These are phyloP conservation scores for Caradrina clavipalpis DNA, from an alignment of 2,888 invertebrate genomes.

Conservation along the genomic window DNA sequence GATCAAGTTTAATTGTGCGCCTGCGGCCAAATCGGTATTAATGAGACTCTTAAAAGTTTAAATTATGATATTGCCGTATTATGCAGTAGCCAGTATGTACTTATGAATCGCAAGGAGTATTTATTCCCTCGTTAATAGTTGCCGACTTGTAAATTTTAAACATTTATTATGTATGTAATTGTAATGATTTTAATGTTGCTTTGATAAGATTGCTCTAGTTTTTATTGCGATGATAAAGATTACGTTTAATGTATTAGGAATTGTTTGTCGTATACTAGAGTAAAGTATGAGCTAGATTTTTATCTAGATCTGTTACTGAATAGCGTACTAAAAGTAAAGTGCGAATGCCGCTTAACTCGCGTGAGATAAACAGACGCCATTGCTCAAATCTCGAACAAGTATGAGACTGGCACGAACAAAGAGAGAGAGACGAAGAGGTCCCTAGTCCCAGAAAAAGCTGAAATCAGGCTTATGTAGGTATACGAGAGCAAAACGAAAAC, in stretches of 20 bases:
- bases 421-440: too few relatives aligned
- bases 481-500: too few relatives aligned
- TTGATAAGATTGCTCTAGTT: slow-evolving; percentile 27
- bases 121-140: slow-evolving; percentile 56
- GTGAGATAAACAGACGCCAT: not conserved
- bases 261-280: not conserved
- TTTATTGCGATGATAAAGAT: slow-evolving; percentile 34
- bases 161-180: slow-evolving; percentile 53
- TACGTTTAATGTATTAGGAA: slow-evolving; percentile 21
- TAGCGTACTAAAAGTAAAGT: not conserved
- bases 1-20: slow-evolving; percentile 69
- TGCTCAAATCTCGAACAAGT: too few relatives aligned
- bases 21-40: slow-evolving; percentile 61
- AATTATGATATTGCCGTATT: slow-evolving; percentile 55
- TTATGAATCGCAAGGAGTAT: slow-evolving; percentile 43
- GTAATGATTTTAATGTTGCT: slow-evolving; percentile 35
- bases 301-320: not conserved
- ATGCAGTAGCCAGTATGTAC: slow-evolving; percentile 30
- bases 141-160: slow-evolving; percentile 50
- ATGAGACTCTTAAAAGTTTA: slow-evolving; percentile 57
- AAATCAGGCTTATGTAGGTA: too few relatives aligned
- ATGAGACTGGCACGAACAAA: too few relatives aligned
- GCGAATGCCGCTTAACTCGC: not conserved
- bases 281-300: not conserved
- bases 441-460: too few relatives aligned